Evolutionary conservation across 2,888 invertebrate species (phyloP).

Genomic region (Tridacna crocea): DNA sequence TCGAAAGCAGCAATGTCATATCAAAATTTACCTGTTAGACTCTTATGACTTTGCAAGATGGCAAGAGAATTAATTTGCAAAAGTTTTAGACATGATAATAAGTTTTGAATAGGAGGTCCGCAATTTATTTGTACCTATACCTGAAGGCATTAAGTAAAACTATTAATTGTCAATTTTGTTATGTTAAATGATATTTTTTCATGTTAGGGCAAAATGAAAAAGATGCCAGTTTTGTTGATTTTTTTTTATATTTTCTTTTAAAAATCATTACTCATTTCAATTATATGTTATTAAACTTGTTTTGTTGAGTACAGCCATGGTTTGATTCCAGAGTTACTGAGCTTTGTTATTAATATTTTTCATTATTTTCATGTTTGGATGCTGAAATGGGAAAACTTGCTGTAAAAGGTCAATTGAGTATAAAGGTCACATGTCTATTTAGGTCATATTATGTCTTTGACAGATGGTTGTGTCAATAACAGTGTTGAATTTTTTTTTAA

Average conservation of each 20-base stretch:
- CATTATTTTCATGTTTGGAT: conserved; percentile 16
- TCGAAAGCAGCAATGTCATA: too few species aligned
- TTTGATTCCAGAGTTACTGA: not conserved
- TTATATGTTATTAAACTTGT: not conserved
- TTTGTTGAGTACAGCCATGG: not conserved
- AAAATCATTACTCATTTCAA: not conserved
- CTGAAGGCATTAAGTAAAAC: too few species aligned
- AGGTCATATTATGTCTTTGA: conserved; percentile 3
- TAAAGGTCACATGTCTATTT: not conserved
- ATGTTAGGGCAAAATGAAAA: not conserved
- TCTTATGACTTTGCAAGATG: too few species aligned
- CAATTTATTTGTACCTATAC: too few species aligned
- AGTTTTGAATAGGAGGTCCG: too few species aligned
- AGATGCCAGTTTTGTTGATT: not conserved
- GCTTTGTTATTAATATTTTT: not conserved
- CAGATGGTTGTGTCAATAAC: conserved; percentile 9
- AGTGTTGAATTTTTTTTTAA: too few species aligned
- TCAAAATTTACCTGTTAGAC: too few species aligned
- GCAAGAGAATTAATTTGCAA: too few species aligned
- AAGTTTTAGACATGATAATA: too few species aligned
- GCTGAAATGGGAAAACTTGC: conserved; percentile 4
- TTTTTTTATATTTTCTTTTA: not conserved
- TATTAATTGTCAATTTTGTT: too few species aligned
- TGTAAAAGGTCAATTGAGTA: not conserved
- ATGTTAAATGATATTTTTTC: too few species aligned